These are phyloP conservation scores for Drosophila pruinosa DNA, from an alignment of 1,140 invertebrate genomes.

Conservation along the genomic window DNA sequence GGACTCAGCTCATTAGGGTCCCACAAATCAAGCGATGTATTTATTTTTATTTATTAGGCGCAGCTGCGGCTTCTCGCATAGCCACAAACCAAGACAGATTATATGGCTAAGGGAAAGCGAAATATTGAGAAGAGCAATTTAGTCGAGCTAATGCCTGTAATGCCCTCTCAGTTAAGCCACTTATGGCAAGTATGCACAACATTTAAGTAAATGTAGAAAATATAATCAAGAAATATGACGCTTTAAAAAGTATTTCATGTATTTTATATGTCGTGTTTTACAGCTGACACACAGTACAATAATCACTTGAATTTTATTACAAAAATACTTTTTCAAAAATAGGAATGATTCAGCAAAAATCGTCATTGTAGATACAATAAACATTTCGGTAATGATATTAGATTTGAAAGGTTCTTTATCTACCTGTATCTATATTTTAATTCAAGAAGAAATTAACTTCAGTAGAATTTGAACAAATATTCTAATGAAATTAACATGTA, in stretches of 20 bases:
- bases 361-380: too few relatives aligned
- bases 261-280: background rate
- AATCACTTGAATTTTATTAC: too few relatives aligned
- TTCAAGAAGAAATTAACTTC: too few relatives aligned
- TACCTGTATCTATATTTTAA: too few relatives aligned
- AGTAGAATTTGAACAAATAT: too few relatives aligned
- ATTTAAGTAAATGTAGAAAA: background rate
- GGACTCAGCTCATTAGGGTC: conserved; percentile 66
- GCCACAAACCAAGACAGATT: conserved; percentile 32
- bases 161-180: background rate
- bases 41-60: conserved; percentile 74
- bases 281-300: too few relatives aligned
- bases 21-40: conserved; percentile 71
- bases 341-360: too few relatives aligned
- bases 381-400: too few relatives aligned
- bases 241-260: background rate
- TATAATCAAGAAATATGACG: background rate
- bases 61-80: conserved; percentile 67
- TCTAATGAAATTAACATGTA: too few relatives aligned
- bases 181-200: background rate
- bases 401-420: too few relatives aligned
- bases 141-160: background rate
- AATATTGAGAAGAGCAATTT: background rate
- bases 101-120: background rate
- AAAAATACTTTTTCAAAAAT: too few relatives aligned